Base-by-base conservation (phyloP, 2,113 vertebrate genomes). In the Arothron firmamentum region DNA sequence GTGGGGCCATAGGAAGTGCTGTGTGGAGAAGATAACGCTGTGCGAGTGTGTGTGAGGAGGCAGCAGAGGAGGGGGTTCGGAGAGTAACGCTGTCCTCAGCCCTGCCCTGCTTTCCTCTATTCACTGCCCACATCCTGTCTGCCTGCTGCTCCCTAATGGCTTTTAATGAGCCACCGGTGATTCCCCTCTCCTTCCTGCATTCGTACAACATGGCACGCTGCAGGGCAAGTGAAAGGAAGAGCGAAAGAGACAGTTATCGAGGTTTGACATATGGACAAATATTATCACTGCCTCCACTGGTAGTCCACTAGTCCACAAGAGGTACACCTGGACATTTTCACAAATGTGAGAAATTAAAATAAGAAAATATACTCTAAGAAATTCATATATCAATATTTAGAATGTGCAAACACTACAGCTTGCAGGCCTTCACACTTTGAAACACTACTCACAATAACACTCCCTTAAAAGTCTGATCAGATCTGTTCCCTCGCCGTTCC, bases 41-140 rank as follows among this genome's bases (percentile, higher is more conserved):
- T 75, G 66, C 62, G 69, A 64, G 52, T 63, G 38, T 59, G 54
- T 64, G 48, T 56, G 62, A 57, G 69, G 59, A 6, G 69, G 23
- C 41, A 4, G 49, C 42, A 15, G 47, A 31, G 60, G 59, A 43
- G 63, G 66, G 54, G 78, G 60, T 49, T 69, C 62, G 77, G 75
- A 72, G 81, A 70, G 74, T 74, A 80, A 70, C 68, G 69, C 74
- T 82, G 81, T 83, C 78, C 79, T 79, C 81, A 77, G 82, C 86
- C 78, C 85, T 88, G 88, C 85, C 88, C 88, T 67, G 78, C 85
- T 88, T 91, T 91, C 91, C 91, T 92, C 85, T 90, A 92, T 90
- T 89, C 91, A 90, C 90, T 88, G 72, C 77, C 83, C 72, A 50
- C 76, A 87, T 92, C 91, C 90, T 92, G 90, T 84, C 83, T 83